A percentile compares a stretch with the other conserved stretches of the same genome.
phyloP scores from a whole-genome alignment of 2,797 vertebrate genomes.

The Enoplosus armatus region DNA sequence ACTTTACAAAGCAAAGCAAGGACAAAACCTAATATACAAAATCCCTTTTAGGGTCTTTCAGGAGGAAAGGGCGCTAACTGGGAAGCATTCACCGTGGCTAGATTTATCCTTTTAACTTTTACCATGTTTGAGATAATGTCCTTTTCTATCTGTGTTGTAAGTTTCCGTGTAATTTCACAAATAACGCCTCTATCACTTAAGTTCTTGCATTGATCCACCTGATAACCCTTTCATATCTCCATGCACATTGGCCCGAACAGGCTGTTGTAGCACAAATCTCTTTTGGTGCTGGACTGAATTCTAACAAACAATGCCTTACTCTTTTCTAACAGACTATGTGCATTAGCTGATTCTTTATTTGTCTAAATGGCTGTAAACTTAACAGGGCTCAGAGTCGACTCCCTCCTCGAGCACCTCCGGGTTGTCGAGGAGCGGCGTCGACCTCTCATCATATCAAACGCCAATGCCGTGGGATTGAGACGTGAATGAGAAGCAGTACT shows the following conservation, averaged over 20 bases:
- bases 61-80: background rate
- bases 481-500: slow-evolving; percentile 52
- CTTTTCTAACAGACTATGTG: slow-evolving; percentile 79
- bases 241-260: slow-evolving; percentile 61
- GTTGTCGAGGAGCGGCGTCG: slow-evolving; percentile 54
- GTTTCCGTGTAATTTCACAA: slow-evolving; percentile 2
- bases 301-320: slow-evolving; percentile 94
- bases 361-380: slow-evolving; percentile 69
- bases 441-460: slow-evolving; percentile 83
- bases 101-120: slow-evolving; percentile 21
- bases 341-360: slow-evolving; percentile 71
- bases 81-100: slow-evolving; percentile 27
- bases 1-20: background rate
- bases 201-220: slow-evolving; percentile 24
- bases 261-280: slow-evolving; percentile 74
- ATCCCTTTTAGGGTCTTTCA: background rate
- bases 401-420: slow-evolving; percentile 42
- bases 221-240: slow-evolving; percentile 28
- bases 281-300: slow-evolving; percentile 91
- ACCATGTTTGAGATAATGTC: slow-evolving; percentile 7
- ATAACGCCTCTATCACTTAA: background rate
- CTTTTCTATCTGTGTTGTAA: slow-evolving; percentile 8
- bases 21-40: slow-evolving; percentile 4
- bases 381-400: slow-evolving; percentile 77
- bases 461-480: slow-evolving; percentile 65